A percentile compares a stretch with the other conserved stretches of the same genome.
phyloP scores from a whole-genome alignment of 2,888 invertebrate species.

The Orchestes rusci region DNA sequence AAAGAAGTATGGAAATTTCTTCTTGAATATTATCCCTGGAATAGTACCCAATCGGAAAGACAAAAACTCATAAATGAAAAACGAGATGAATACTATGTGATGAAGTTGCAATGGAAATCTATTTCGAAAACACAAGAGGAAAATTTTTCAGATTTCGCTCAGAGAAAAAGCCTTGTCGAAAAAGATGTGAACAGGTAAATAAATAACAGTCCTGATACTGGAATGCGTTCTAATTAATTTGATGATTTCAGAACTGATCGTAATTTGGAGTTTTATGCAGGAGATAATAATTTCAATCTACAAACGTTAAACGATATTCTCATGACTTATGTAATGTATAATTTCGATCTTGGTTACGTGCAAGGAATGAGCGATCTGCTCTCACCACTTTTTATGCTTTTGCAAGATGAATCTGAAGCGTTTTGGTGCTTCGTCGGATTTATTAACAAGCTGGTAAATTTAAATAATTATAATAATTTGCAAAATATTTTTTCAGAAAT shows the following conservation, averaged over 20 bases:
- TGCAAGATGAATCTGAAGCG: constrained; percentile 90
- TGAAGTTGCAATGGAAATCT: constrained; percentile 96
- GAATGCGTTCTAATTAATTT: not conserved
- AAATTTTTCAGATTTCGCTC: constrained; percentile 80
- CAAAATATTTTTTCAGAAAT: not conserved
- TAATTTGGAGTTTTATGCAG: constrained; percentile 84
- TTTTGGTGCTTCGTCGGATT: constrained; percentile 99
- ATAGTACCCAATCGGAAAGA: constrained; percentile 66
- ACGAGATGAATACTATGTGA: constrained; percentile 81
- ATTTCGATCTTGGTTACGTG: constrained; percentile 94
- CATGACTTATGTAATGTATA: constrained; percentile 98
- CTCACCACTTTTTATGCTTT: constrained; percentile 81
- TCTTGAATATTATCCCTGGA: constrained; percentile 82
- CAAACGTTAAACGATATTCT: constrained; percentile 80
- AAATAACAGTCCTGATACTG: not conserved
- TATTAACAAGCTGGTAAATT: constrained; percentile 87
- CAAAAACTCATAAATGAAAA: constrained; percentile 61
- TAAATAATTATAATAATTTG: not conserved
- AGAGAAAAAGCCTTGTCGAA: constrained; percentile 89
- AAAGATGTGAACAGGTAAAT: constrained; percentile 83
- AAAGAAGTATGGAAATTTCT: constrained; percentile 92
- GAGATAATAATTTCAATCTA: constrained; percentile 86
- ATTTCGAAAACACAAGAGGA: constrained; percentile 82
- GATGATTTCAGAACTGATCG: constrained; percentile 62
- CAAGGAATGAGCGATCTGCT: constrained; percentile 98